These are phyloP conservation scores for Crotalus tigris DNA, from an alignment of 2,113 vertebrate genomes.

Conservation along the genomic window DNA sequence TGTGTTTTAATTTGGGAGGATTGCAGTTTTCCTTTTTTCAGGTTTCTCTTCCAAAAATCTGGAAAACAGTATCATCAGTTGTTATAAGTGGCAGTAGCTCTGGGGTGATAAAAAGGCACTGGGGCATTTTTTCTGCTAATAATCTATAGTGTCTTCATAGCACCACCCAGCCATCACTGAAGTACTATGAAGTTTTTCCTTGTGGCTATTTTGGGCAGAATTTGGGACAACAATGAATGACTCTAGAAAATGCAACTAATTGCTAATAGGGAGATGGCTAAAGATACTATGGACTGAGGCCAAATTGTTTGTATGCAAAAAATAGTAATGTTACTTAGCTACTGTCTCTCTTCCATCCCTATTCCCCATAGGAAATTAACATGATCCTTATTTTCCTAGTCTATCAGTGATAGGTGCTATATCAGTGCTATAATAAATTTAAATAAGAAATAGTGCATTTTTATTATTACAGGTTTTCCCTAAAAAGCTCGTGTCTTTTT, in stretches of 20 bases:
- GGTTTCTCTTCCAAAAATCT: background rate
- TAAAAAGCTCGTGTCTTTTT: conserved; percentile 88
- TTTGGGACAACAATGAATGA: background rate
- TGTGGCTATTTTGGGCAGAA: background rate
- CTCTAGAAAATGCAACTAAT: background rate
- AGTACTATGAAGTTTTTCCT: background rate
- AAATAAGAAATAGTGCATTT: background rate
- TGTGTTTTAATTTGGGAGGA: background rate
- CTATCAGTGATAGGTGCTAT: background rate
- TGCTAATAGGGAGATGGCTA: background rate
- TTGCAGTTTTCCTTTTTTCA: background rate
- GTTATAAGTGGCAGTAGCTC: background rate
- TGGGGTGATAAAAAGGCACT: background rate
- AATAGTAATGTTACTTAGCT: background rate
- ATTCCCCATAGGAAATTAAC: background rate
- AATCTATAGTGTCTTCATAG: background rate
- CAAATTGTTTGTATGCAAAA: background rate
- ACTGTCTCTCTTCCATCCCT: background rate
- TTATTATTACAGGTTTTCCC: conserved; percentile 75
- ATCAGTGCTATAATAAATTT: background rate
- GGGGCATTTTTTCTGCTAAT: background rate
- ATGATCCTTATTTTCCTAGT: background rate
- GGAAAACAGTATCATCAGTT: background rate
- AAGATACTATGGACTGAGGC: background rate
- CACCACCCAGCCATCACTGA: background rate